Percentiles rank a stretch among this genome's conserved stretches.
Conservation (phyloP, 2,888 invertebrate genomes). For the Lepeophtheirus nordmannii region DNA sequence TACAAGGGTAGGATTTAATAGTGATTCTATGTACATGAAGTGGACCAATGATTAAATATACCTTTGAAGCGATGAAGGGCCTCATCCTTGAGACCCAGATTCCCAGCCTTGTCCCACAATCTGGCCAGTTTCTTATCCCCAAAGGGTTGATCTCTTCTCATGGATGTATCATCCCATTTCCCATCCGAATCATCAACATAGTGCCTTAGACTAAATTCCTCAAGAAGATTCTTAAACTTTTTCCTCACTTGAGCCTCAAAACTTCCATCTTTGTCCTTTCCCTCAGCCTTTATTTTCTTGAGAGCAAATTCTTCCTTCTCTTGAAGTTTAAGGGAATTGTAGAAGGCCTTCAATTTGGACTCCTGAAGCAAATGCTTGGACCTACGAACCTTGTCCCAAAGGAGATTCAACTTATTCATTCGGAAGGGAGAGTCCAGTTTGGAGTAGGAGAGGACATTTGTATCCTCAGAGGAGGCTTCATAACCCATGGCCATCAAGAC, state of each 20-base stretch:
- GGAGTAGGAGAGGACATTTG: not conserved
- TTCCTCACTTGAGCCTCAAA: slow-evolving; percentile 62
- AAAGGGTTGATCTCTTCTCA: slow-evolving; percentile 52
- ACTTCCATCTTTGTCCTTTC: slow-evolving; percentile 68
- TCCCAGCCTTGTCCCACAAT: slow-evolving; percentile 75
- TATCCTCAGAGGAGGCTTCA: no score
- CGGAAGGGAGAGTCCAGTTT: slow-evolving; percentile 67
- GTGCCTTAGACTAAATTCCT: slow-evolving; percentile 58
- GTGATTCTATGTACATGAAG: not conserved
- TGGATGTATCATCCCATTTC: slow-evolving; percentile 26
- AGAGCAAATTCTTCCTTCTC: slow-evolving; percentile 76
- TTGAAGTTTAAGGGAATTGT: slow-evolving; percentile 73
- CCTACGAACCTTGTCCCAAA: slow-evolving; percentile 56
- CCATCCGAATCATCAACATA: slow-evolving; percentile 45
- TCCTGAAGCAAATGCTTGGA: slow-evolving; percentile 73
- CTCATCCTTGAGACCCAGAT: slow-evolving; percentile 61
- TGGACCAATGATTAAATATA: not conserved
- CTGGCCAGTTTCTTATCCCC: slow-evolving; percentile 77
- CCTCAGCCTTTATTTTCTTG: slow-evolving; percentile 64
- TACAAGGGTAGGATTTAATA: not conserved
- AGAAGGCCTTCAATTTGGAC: slow-evolving; percentile 64
- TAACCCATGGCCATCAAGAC: no score
- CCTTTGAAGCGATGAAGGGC: slow-evolving; percentile 42
- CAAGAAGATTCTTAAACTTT: slow-evolving; percentile 59
- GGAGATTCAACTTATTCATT: slow-evolving; percentile 71